Percentiles rank a stretch among this genome's conserved stretches.
phyloP scores from a whole-genome alignment of 2,113 vertebrate genomes.

The Gymnorhina tibicen region DNA sequence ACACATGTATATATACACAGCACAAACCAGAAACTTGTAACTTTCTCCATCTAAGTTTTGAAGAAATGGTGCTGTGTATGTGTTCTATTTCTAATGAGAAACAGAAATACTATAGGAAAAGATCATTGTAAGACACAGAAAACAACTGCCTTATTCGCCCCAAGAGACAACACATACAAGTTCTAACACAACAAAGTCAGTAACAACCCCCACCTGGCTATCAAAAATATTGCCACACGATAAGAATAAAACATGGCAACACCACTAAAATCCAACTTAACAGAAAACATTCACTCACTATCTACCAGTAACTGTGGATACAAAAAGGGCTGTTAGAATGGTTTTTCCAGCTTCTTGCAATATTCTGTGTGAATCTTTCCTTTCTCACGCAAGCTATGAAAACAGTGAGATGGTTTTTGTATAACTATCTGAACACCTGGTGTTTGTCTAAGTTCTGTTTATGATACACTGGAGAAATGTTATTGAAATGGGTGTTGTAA shows the following conservation, averaged over 20 bases:
- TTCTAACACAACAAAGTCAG: neutral
- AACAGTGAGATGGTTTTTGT: too few relatives aligned
- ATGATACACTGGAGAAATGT: too few relatives aligned
- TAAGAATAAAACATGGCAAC: neutral
- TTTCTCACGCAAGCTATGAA: too few relatives aligned
- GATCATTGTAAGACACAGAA: neutral
- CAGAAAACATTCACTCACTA: neutral
- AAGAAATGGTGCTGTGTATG: neutral
- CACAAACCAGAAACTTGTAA: neutral
- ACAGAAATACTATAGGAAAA: neutral
- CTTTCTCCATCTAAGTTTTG: neutral
- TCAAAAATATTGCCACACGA: neutral
- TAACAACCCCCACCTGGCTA: neutral
- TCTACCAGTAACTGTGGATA: too few relatives aligned
- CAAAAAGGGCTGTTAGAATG: too few relatives aligned
- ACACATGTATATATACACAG: neutral
- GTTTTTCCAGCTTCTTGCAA: too few relatives aligned
- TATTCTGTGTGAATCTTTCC: too few relatives aligned
- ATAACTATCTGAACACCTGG: too few relatives aligned
- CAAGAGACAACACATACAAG: neutral
- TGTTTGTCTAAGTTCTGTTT: too few relatives aligned
- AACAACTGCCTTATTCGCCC: neutral
- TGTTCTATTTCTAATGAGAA: neutral
- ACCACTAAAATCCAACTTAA: neutral
- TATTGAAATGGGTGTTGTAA: too few relatives aligned